Conservation (phyloP, 2,113 vertebrate genomes). For the Gavialis gangeticus region DNA sequence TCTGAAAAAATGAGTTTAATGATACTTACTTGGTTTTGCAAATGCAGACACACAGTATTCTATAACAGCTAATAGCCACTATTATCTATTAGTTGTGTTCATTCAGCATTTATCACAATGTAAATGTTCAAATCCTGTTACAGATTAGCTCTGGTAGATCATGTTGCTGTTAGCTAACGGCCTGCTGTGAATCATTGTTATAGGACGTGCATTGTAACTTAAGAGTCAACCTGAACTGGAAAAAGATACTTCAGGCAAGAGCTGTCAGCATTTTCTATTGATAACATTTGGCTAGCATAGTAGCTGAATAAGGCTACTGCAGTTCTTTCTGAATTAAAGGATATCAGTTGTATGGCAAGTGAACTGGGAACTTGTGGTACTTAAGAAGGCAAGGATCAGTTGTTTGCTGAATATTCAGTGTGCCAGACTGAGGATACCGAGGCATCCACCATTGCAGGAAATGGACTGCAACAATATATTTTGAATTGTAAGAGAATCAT, state of each 20-base stretch:
- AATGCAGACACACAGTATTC: neutral
- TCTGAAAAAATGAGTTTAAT: neutral
- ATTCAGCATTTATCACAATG: neutral
- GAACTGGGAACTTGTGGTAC: slow-evolving; percentile 20
- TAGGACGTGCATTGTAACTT: neutral
- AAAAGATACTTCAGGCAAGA: neutral
- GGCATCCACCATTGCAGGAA: slow-evolving; percentile 54
- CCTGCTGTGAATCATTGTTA: neutral
- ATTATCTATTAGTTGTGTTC: neutral
- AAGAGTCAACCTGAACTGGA: neutral
- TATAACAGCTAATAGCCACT: neutral
- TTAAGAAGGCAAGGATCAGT: neutral
- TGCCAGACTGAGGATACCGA: slow-evolving; percentile 27
- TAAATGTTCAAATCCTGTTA: neutral
- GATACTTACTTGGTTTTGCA: neutral
- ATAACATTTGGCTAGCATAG: neutral
- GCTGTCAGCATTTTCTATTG: neutral
- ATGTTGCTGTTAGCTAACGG: neutral
- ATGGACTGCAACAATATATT: slow-evolving; percentile 66
- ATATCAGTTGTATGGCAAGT: slow-evolving; percentile 6
- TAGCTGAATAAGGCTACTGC: neutral
- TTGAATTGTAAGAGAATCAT: slow-evolving; percentile 49
- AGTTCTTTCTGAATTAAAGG: neutral
- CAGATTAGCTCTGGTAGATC: accelerated
- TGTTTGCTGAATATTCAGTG: slow-evolving; percentile 63